Evolutionary conservation across 2,888 invertebrate species (phyloP).

Genomic region (Idaea dimidiata): DNA sequence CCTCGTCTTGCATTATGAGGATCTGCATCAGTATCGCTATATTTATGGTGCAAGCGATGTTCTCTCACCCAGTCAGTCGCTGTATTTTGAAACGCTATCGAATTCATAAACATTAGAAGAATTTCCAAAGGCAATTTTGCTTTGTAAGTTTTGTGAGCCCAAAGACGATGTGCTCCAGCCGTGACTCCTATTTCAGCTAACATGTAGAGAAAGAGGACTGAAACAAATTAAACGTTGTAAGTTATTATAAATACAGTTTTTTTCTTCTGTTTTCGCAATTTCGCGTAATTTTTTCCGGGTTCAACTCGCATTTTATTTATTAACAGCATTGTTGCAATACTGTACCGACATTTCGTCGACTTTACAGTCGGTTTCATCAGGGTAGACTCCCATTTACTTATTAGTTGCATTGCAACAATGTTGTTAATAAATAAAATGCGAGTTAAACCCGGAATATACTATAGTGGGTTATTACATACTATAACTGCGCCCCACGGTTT

Average conservation of each 20-base stretch:
- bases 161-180: constrained; percentile 42
- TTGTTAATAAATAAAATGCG: no score
- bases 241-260: constrained; percentile 3
- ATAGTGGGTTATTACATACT: no score
- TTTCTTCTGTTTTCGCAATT: background rate
- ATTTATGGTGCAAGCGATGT: constrained; percentile 58
- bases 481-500: no score
- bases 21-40: constrained; percentile 87
- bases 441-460: no score
- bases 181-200: constrained; percentile 29
- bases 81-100: constrained; percentile 37
- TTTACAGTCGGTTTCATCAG: no score
- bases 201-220: constrained; percentile 25
- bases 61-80: constrained; percentile 36
- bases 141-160: constrained; percentile 41
- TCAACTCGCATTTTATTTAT: no score
- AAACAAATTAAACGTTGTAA: constrained; percentile 4
- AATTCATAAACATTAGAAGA: constrained; percentile 39
- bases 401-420: no score
- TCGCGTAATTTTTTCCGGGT: no score
- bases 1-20: constrained; percentile 88
- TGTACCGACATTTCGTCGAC: no score
- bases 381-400: no score
- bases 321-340: no score
- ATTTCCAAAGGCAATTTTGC: constrained; percentile 38